Evolutionary conservation across 2,113 vertebrate species (phyloP).

Genomic region (Potamarius usumacintae): DNA sequence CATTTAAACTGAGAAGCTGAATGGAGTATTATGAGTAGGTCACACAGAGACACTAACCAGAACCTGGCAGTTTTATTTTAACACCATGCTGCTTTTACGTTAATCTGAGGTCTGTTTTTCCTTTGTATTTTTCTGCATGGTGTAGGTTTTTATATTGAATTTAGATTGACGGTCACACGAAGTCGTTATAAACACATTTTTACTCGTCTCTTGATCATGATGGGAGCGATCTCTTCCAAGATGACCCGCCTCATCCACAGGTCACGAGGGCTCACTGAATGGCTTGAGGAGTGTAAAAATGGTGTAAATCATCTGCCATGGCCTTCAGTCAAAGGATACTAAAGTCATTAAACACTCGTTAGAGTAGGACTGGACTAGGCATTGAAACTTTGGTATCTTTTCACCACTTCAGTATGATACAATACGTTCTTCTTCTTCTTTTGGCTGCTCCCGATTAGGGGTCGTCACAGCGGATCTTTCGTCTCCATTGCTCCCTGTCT

Average conservation of each 20-base stretch:
- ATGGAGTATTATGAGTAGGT: not conserved
- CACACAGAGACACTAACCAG: not conserved
- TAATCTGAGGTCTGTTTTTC: not conserved
- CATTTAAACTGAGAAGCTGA: not conserved
- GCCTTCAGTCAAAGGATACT: not conserved
- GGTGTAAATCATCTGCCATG: not conserved
- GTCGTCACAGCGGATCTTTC: too few relatives aligned
- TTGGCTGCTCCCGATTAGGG: too few relatives aligned
- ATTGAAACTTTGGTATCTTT: not conserved
- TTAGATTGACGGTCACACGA: not conserved
- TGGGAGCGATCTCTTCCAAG: not conserved
- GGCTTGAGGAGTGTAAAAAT: not conserved
- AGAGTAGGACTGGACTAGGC: not conserved
- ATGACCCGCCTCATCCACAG: not conserved
- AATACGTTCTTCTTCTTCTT: too few relatives aligned
- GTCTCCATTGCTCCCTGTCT: too few relatives aligned
- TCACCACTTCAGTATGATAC: not conserved
- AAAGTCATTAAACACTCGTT: too few relatives aligned
- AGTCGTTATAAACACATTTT: not conserved
- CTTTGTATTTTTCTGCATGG: not conserved
- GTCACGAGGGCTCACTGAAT: not conserved
- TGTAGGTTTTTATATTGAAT: not conserved
- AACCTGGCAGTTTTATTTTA: not conserved
- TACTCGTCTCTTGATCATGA: not conserved
- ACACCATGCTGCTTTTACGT: not conserved